Base-by-base conservation (phyloP, 1,140 invertebrate genomes). In the Panulirus ornatus region DNA sequence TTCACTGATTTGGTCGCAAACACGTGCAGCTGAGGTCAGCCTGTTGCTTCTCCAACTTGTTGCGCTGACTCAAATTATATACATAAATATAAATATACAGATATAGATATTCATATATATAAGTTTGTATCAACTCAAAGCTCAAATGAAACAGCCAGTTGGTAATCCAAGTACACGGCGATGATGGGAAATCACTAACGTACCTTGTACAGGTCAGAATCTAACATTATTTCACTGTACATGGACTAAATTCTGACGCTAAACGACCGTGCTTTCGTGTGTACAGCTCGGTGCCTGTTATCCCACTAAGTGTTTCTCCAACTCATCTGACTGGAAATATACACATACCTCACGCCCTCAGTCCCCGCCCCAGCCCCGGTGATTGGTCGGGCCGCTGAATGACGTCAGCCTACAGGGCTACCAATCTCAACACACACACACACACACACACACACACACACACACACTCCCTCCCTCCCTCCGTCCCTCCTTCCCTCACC, bases 201-300 rank as follows among this genome's bases (percentile, higher is more conserved):
- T 82, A 82, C 79, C 79, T 82, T 82, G 51, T 82, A 58, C 51
- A 36, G 22, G 79, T 38, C 79, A 82, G 79, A 82, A 82, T 82
- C 42, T 58, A 82, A 58, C 79, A 58, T 82, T 30, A 54, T 76
- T 76, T 34, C 75, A 78, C 75, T 78, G 75, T 78, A 44, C 40
- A 44, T 27, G 40, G 40, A 71, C 70, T 71, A 71, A 27, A 78
- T 78, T 78, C 75, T 78, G 75, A 78, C 75, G 22, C 70, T 27
- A 71, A 71, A 76, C 75, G 75, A 78, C 75, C 75, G 75, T 78
- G 75, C 75, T 78, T 8, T 78, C 75, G 75, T 44, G 75, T 78
- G 14, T 27, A 78, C 75, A 44, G 22, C 16, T 44, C 36, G 75
- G 40, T 19, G 75, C 19, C 75, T 44, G 75, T 40, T 78, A 40